Base-by-base conservation (phyloP, 2,113 vertebrate genomes). In the Ciconia boyciana region DNA sequence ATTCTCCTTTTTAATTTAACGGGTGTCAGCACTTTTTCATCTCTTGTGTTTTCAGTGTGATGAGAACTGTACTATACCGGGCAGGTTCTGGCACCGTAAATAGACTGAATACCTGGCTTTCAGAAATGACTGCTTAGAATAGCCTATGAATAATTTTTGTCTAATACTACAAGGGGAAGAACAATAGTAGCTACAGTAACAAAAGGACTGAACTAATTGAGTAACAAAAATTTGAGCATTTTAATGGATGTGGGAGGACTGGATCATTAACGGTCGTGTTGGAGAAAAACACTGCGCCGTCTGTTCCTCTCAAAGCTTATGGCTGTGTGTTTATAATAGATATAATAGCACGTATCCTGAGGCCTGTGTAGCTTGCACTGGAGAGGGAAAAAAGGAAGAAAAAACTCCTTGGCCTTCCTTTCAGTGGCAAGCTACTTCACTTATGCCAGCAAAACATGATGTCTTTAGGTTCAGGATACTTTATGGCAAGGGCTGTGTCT, bases 141-240 rank as follows among this genome's bases (percentile, higher is more conserved):
- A 89, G 52, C 57, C 66, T 82, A 6, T 87, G 83, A 76, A 87
- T 91, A 91, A 69, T 83, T 89, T 79, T 87, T 91, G 54, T 68
- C 54, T 84, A 26, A 54, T 92, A 60, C n/a, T 96, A 68, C 74
- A 60, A 44, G 84, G 41, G 36, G 41, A 83, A 91, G 87, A 92
- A 93, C 90, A 96, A 92, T 89, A 92, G 44, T 79, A 66, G 90
- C 75, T 77, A 16, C 83, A 52, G 83, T 64, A 88, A 87, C 77
- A 96, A 94, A 91, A 91, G 91, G 36, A 57, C 69, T 64, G 81
- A 91, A 91, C 74, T 90, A 90, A 86, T 60, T 75, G 76, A 94
- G 85, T 92, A 93, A 79, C n/a, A 82, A 80, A 90, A 95, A 79
- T 80, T 24, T 7, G 29, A 69, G 43, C 2, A 0, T 89, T 94